Conservation (phyloP, 2,113 vertebrate genomes). For the Bagarius yarrelli region DNA sequence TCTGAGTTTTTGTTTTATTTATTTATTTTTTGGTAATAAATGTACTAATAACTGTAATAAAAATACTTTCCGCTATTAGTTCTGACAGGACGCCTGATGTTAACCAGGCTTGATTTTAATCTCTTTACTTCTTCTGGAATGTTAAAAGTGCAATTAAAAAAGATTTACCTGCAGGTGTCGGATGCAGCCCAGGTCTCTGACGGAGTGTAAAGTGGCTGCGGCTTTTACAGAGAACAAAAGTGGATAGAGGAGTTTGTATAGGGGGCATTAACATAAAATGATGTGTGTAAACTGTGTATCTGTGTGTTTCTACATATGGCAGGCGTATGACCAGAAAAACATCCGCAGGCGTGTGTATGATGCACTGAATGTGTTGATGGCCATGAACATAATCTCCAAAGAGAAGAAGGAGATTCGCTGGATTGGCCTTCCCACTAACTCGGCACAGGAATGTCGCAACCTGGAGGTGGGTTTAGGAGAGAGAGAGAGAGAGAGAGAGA, state of each 20-base stretch:
- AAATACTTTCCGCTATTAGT: slow-evolving; percentile 50
- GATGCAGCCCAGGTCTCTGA: background rate
- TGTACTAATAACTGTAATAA: background rate
- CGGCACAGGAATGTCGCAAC: slow-evolving; percentile 83
- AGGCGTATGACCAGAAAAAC: slow-evolving; percentile 88
- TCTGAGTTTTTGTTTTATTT: too few relatives aligned
- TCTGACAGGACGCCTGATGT: slow-evolving; percentile 41
- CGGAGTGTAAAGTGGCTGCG: background rate
- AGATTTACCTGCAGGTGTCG: slow-evolving; percentile 30
- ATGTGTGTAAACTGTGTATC: background rate
- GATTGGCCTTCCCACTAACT: slow-evolving; percentile 85
- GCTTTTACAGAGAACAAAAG: background rate
- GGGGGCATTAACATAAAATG: background rate
- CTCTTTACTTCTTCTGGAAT: slow-evolving; percentile 50
- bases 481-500: too few relatives aligned
- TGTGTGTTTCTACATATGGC: slow-evolving; percentile 59
- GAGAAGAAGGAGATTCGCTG: slow-evolving; percentile 87
- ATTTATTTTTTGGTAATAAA: background rate
- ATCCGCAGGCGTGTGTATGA: slow-evolving; percentile 85
- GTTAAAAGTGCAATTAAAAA: slow-evolving; percentile 57
- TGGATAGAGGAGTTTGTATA: background rate
- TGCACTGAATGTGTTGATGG: slow-evolving; percentile 86
- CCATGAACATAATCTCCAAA: slow-evolving; percentile 90
- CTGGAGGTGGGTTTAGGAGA: slow-evolving; percentile 71
- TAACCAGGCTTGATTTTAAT: slow-evolving; percentile 35